phyloP scores from a whole-genome alignment of 2,888 invertebrate species.

The Lepidocyrtinus sp. region DNA sequence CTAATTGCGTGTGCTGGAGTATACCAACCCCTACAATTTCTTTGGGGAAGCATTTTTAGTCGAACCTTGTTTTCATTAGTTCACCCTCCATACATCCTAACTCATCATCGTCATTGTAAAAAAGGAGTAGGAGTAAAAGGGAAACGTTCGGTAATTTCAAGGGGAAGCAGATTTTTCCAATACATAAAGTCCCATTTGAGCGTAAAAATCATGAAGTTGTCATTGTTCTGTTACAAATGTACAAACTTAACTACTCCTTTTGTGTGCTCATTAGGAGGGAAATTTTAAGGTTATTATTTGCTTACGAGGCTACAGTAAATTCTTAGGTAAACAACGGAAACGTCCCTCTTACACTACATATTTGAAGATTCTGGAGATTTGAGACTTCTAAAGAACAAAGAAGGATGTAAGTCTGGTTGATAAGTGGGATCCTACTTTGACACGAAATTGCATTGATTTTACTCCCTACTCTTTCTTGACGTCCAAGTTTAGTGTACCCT shows the following conservation, averaged over 20 bases:
- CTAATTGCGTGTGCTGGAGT: not conserved
- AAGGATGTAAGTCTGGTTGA: too few species aligned
- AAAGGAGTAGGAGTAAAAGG: constrained; percentile 43
- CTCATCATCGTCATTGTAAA: constrained; percentile 38
- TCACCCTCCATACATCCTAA: constrained; percentile 30
- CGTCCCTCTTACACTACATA: too few species aligned
- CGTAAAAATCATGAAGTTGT: not conserved
- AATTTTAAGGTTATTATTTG: not conserved
- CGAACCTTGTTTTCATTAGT: constrained; percentile 62
- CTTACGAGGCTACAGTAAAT: not conserved
- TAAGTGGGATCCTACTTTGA: too few species aligned
- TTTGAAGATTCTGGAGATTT: too few species aligned
- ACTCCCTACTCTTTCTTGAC: not conserved
- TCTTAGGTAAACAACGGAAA: constrained; percentile 10
- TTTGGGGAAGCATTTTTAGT: constrained; percentile 20
- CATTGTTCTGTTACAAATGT: not conserved
- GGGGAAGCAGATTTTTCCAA: constrained; percentile 55
- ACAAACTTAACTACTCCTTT: not conserved
- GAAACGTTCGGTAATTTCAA: constrained; percentile 30
- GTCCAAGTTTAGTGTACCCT: not conserved
- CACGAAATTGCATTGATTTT: constrained; percentile 7
- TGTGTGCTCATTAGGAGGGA: not conserved
- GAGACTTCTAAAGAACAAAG: too few species aligned
- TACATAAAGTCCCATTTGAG: constrained; percentile 62
- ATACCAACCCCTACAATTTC: constrained; percentile 29